These are phyloP conservation scores for Mugil cephalus DNA, from an alignment of 2,113 vertebrate genomes.

Conservation along the genomic window DNA sequence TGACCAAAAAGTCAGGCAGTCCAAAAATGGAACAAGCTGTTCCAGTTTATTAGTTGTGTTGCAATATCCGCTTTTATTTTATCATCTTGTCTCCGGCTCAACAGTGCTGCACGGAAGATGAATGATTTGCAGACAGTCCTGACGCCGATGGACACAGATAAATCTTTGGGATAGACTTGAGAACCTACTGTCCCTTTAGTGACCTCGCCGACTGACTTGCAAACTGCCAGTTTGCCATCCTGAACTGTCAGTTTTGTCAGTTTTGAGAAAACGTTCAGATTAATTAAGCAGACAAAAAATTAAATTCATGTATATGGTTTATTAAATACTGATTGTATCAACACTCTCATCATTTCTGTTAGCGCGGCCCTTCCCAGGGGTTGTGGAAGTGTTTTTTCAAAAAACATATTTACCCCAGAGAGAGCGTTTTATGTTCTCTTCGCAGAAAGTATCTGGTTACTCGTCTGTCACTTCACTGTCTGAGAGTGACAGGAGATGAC, in stretches of 20 bases:
- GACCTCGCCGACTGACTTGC: too few relatives aligned
- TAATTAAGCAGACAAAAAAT: too few relatives aligned
- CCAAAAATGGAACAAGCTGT: too few relatives aligned
- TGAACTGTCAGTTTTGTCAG: too few relatives aligned
- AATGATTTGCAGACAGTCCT: not conserved
- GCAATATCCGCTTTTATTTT: not conserved
- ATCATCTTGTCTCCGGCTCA: too few relatives aligned
- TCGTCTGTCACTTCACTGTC: constrained; percentile 24
- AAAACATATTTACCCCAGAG: constrained; percentile 14
- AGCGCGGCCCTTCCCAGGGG: not conserved
- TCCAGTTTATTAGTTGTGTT: not conserved
- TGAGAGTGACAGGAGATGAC: constrained; percentile 58
- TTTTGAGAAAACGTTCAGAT: too few relatives aligned
- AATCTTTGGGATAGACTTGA: too few relatives aligned
- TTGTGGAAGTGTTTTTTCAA: not conserved
- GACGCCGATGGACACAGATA: not conserved
- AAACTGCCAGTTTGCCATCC: too few relatives aligned
- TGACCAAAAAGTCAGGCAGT: too few relatives aligned
- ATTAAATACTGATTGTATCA: not conserved
- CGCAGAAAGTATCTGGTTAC: constrained; percentile 16
- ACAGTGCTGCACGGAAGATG: not conserved
- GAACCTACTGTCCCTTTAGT: not conserved
- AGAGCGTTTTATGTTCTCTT: not conserved
- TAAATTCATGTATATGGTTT: not conserved
- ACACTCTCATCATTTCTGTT: not conserved